These are phyloP conservation scores for Moxostoma hubbsi DNA, from an alignment of 2,797 vertebrate species.

Conservation along the genomic window DNA sequence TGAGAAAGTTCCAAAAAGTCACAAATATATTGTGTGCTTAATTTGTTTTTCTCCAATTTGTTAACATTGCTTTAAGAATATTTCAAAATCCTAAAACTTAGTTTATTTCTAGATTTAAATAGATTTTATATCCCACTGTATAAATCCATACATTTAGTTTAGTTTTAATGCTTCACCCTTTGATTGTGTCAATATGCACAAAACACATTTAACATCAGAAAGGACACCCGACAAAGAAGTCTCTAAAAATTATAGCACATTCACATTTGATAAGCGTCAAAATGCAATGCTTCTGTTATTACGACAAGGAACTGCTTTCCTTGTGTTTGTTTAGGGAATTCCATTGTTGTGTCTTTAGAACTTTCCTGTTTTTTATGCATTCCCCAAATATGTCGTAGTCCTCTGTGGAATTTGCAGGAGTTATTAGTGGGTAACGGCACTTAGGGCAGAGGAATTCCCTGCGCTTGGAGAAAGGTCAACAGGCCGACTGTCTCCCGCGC, in stretches of 20 bases:
- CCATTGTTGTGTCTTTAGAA: conserved; percentile 45
- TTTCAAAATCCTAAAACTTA: too few relatives aligned
- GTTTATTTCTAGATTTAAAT: too few relatives aligned
- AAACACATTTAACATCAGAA: too few relatives aligned
- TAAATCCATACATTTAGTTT: too few relatives aligned
- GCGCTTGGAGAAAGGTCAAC: conserved; percentile 41
- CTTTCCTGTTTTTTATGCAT: conserved; percentile 43
- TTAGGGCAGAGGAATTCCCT: conserved; percentile 45
- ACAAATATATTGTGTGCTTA: too few relatives aligned
- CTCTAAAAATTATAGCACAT: not conserved
- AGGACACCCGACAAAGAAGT: not conserved
- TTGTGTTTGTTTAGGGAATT: conserved; percentile 25
- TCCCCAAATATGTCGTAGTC: conserved; percentile 41
- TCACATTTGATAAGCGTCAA: not conserved
- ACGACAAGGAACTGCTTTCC: not conserved
- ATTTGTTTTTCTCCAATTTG: too few relatives aligned
- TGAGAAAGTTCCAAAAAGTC: too few relatives aligned
- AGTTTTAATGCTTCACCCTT: too few relatives aligned
- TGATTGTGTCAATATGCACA: not conserved
- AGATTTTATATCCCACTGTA: too few relatives aligned
- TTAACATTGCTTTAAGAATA: too few relatives aligned
- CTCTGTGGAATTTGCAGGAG: conserved; percentile 51
- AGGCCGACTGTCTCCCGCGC: conserved; percentile 20
- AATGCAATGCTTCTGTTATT: not conserved
- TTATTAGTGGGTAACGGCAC: conserved; percentile 35